Evolutionary conservation across 1,140 invertebrate species (phyloP), one percentile per base, ranked within the genome.

Genomic region (Trichomalopsis sarcophagae): DNA sequence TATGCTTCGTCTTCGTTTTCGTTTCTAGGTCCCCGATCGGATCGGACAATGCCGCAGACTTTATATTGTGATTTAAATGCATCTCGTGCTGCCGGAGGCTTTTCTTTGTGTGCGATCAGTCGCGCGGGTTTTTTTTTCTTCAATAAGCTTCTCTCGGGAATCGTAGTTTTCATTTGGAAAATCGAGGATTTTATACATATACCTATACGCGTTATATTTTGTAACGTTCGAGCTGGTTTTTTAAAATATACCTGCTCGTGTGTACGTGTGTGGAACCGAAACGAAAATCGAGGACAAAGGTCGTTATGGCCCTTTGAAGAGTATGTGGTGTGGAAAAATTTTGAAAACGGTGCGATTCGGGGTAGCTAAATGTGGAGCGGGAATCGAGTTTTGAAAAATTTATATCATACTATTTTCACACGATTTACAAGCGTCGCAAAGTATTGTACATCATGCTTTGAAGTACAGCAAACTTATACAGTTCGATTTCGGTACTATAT

Each of bases 1-100:
- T 1, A 66, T 66, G 2, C 69, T 71, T 71, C 69, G 69, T 71
- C 69, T 71, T 71, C 69, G 23, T 71, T 71, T 71, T 71, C 69
- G 11, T n/a, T 17, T 62, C 21, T 71, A 2, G 10, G 11, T n/a
- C 11, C 69, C 69, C 69, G 69, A 27, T 30, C 23, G 27, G 69
- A 71, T 71, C 23, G 23, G 27, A 71, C 55, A 62, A 62, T 21
- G 21, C 55, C 21, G 17, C 17, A 62, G 55, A 0, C 23, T 33
- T 71, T 71, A 66, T 71, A 71, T 33, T 33, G 69, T 71, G 23
- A 33, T 71, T 71, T 71, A 71, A 71, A 71, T 71, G 69, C 23
- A 27, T 13, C 30, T 33, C 9, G n/a, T 69, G 68, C 69, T 62
- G 17, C 69, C n/a, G 17, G 55, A 62, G 14, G 47, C 55, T 62